Conservation (phyloP, 2,888 invertebrate species). For the Cephus pulcher region DNA sequence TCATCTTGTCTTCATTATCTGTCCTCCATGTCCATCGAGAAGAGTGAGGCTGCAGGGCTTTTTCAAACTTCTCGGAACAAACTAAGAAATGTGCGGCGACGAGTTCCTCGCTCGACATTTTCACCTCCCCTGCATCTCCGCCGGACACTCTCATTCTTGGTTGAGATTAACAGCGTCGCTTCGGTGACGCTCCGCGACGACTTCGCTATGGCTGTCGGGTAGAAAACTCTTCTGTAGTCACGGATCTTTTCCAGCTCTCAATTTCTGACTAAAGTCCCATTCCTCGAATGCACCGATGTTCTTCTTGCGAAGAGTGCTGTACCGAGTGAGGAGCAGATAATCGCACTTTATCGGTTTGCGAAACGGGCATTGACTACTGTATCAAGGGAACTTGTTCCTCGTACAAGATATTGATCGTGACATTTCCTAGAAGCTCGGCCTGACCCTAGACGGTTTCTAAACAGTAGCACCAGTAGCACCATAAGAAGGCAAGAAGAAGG, state of each 20-base stretch:
- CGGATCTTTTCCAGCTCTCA: background rate
- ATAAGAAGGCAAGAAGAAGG: slow-evolving; percentile 16
- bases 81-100: background rate
- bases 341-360: slow-evolving; percentile 46
- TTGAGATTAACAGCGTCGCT: background rate
- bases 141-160: background rate
- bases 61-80: slow-evolving; percentile 29
- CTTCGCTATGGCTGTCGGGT: background rate
- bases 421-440: background rate
- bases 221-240: slow-evolving; percentile 1
- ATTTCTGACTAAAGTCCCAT: background rate
- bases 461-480: background rate
- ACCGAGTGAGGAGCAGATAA: slow-evolving; percentile 30
- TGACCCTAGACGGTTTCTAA: slow-evolving; percentile 33
- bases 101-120: background rate
- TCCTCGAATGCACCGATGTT: background rate
- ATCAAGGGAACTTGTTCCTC: slow-evolving; percentile 49
- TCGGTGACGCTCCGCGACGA: slow-evolving; percentile 1
- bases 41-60: slow-evolving; percentile 11
- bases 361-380: slow-evolving; percentile 31
- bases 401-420: slow-evolving; percentile 57
- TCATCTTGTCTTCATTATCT: slow-evolving; percentile 32
- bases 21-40: slow-evolving; percentile 21
- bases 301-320: background rate
- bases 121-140: background rate